phyloP scores from a whole-genome alignment of 2,888 invertebrate genomes.

The Amphipoea oculea region DNA sequence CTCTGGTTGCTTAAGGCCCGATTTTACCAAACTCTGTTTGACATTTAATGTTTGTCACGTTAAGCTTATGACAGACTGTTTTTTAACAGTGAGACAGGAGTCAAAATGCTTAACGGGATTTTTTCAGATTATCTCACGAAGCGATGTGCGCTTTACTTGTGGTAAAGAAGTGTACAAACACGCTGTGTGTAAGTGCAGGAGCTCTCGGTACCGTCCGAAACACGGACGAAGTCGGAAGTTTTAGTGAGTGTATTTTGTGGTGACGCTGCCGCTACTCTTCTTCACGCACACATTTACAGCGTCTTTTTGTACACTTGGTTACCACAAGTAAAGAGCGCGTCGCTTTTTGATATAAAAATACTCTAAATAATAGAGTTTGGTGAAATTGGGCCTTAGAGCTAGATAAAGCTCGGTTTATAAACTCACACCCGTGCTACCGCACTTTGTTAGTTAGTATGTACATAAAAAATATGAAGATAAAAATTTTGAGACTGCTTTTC shows the following conservation, averaged over 20 bases:
- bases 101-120: neutral
- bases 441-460: neutral
- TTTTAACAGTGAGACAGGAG: neutral
- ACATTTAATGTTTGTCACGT: neutral
- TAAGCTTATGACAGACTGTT: neutral
- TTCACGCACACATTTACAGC: neutral
- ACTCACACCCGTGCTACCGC: neutral
- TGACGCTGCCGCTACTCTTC: neutral
- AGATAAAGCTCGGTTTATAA: neutral
- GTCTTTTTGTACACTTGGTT: neutral
- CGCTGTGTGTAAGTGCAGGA: neutral
- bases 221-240: neutral
- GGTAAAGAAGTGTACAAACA: neutral
- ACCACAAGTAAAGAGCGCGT: neutral
- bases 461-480: neutral
- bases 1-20: constrained; percentile 2
- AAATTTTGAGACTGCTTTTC: neutral
- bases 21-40: neutral
- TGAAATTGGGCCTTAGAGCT: neutral
- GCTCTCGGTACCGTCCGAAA: neutral
- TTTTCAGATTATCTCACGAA: too few relatives aligned
- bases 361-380: neutral
- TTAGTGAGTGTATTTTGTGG: neutral
- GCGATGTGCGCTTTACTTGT: neutral
- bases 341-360: neutral